Conservation (phyloP, 2,888 invertebrate species). For the Ernsta delagoae region DNA sequence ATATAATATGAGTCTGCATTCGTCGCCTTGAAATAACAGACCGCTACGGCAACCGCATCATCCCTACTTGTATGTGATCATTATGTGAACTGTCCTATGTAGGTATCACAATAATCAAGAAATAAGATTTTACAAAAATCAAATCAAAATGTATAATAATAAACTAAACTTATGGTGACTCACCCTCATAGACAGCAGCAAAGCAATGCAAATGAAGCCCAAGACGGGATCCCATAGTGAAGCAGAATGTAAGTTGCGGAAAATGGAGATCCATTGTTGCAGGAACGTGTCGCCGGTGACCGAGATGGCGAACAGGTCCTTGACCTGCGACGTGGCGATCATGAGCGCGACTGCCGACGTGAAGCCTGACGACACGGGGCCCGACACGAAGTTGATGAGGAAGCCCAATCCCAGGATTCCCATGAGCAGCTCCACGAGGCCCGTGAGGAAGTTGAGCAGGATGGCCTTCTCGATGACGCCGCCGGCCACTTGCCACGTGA, state of each 20-base stretch:
- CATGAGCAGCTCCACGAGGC: constrained; percentile 91
- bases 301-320: constrained; percentile 90
- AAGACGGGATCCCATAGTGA: constrained; percentile 90
- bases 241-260: constrained; percentile 87
- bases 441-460: constrained; percentile 90
- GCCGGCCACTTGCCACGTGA: constrained; percentile 91
- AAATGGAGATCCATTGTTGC: constrained; percentile 90
- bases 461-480: constrained; percentile 89
- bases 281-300: constrained; percentile 91
- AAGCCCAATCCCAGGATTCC: constrained; percentile 94
- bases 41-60: too few relatives aligned
- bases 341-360: constrained; percentile 96
- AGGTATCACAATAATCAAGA: too few relatives aligned
- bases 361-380: constrained; percentile 95
- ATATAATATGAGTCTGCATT: too few relatives aligned
- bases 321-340: constrained; percentile 95
- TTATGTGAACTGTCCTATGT: too few relatives aligned
- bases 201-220: constrained; percentile 89
- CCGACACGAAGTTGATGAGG: constrained; percentile 95
- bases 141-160: too few relatives aligned
- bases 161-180: constrained; percentile 51
- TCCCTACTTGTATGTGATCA: too few relatives aligned
- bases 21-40: too few relatives aligned
- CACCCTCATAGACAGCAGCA: constrained; percentile 91
- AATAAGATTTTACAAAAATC: too few relatives aligned